Evolutionary conservation across 2,797 vertebrate genomes (phyloP).

Genomic region (Acanthurus lineatus): DNA sequence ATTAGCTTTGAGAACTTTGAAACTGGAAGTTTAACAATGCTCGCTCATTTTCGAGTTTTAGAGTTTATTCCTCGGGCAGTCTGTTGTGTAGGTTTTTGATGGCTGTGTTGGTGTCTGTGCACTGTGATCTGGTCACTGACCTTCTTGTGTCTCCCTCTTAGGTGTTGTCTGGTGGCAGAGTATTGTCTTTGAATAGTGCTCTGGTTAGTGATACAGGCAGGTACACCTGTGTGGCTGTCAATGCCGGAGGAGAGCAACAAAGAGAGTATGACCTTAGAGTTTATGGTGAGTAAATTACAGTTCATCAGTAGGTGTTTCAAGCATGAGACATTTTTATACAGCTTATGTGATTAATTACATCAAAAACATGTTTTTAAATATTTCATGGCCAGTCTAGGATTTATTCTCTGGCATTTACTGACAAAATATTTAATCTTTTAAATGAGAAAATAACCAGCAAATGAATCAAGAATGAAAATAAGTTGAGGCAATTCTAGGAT

Average conservation of each 20-base stretch:
- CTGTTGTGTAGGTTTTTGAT: no score
- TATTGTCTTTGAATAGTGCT: conserved; percentile 88
- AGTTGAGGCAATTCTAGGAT: no score
- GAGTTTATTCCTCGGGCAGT: no score
- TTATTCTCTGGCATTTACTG: background rate
- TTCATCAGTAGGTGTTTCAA: no score
- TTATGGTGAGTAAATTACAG: conserved; percentile 86
- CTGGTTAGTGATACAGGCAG: conserved; percentile 92
- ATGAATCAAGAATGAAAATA: background rate
- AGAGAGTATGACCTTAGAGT: conserved; percentile 90
- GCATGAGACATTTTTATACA: no score
- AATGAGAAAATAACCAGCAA: background rate
- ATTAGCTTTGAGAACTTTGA: no score
- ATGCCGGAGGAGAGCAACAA: conserved; percentile 94
- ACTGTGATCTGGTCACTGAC: background rate
- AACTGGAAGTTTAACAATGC: no score
- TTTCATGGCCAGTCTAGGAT: no score
- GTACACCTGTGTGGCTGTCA: conserved; percentile 95
- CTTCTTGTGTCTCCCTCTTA: conserved; percentile 63
- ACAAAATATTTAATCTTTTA: background rate
- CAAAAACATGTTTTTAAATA: no score
- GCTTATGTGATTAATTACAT: no score
- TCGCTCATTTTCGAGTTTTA: no score
- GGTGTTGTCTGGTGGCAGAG: conserved; percentile 92
- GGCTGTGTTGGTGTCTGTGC: background rate